phyloP scores from a whole-genome alignment of 2,113 vertebrate species.

The Asarcornis scutulata region DNA sequence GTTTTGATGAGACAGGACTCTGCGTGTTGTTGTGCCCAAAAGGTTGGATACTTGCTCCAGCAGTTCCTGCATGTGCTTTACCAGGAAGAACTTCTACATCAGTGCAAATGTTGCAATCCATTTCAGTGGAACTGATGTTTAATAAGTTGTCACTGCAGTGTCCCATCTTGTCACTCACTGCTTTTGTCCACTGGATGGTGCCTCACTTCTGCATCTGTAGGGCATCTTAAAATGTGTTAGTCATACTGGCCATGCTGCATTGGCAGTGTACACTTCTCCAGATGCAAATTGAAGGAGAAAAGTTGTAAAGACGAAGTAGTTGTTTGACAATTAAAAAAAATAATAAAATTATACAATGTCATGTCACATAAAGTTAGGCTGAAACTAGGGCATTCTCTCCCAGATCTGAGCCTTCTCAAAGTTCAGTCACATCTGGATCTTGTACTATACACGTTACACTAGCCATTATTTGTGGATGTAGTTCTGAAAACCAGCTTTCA shows the following conservation, averaged over 20 bases:
- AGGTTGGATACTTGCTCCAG: neutral
- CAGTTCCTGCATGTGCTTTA: too few relatives aligned
- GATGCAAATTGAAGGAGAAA: neutral
- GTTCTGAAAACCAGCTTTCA: neutral
- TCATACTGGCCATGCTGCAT: fast-evolving
- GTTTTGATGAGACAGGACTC: neutral
- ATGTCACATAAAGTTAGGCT: neutral
- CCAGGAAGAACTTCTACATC: neutral
- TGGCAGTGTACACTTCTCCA: neutral
- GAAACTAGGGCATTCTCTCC: neutral
- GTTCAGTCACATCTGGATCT: neutral
- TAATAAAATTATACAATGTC: neutral
- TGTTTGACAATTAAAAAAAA: neutral
- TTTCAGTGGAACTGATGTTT: neutral
- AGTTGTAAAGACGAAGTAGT: neutral
- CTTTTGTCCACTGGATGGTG: neutral
- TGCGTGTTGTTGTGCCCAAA: neutral
- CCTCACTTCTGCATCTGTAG: neutral
- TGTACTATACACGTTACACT: neutral
- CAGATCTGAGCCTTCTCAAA: neutral
- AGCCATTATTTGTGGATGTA: neutral
- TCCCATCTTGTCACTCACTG: neutral
- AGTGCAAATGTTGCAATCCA: neutral
- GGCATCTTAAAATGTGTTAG: neutral
- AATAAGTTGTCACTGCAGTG: fast-evolving